A percentile compares a stretch with the other conserved stretches of the same genome.
Evolutionary conservation across 2,113 vertebrate genomes (phyloP).

Genomic region (Gavialis gangeticus): DNA sequence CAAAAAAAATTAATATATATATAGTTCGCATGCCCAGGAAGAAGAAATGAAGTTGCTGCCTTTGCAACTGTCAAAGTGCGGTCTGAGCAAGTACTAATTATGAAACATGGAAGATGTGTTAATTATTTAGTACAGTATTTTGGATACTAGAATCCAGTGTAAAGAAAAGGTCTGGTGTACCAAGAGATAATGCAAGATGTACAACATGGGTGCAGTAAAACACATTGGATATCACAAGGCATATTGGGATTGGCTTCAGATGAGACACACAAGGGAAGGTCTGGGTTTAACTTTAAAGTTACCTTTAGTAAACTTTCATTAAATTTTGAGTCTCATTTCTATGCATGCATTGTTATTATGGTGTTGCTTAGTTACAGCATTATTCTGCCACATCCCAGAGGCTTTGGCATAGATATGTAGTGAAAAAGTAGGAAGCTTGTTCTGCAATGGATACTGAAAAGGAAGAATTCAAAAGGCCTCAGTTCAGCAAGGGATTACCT

Average conservation of each 20-base stretch:
- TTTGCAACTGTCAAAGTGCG: constrained; percentile 26
- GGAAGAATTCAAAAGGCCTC: background rate
- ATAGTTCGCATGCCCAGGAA: constrained; percentile 28
- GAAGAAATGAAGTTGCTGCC: constrained; percentile 17
- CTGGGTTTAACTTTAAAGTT: background rate
- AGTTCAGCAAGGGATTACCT: background rate
- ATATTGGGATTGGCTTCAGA: background rate
- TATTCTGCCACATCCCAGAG: background rate
- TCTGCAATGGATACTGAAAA: background rate
- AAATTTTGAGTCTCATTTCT: background rate
- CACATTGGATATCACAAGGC: background rate
- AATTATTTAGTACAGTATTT: constrained; percentile 34
- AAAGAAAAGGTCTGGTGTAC: background rate
- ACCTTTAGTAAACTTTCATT: background rate
- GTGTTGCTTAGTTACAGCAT: background rate
- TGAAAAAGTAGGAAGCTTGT: background rate
- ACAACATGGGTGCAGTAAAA: background rate
- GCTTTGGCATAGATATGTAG: background rate
- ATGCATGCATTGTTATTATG: background rate
- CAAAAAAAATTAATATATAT: constrained; percentile 22
- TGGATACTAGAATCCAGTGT: background rate
- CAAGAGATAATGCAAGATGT: background rate
- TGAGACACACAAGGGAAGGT: background rate
- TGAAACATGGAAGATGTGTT: constrained; percentile 13
- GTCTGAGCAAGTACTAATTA: background rate